Evolutionary conservation across 1,140 invertebrate species (phyloP).

Genomic region (Drosophila setifemur): DNA sequence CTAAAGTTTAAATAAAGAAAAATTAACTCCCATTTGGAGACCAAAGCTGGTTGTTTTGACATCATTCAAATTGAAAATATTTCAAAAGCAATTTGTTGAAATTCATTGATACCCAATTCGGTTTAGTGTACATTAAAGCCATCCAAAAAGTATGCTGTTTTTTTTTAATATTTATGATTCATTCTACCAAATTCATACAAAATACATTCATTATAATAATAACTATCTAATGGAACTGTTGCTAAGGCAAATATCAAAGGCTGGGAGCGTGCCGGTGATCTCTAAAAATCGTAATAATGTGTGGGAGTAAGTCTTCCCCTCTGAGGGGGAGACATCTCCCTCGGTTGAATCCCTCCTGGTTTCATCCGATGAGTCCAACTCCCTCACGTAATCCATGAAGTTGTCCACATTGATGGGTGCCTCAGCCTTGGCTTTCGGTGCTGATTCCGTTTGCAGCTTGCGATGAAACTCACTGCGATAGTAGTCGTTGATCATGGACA

Average conservation of each 20-base stretch:
- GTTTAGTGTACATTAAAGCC: background rate
- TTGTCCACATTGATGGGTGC: slow-evolving; percentile 60
- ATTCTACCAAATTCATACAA: slow-evolving; percentile 31
- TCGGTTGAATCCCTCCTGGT: background rate
- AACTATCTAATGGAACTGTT: slow-evolving; percentile 38
- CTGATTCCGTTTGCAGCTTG: slow-evolving; percentile 42
- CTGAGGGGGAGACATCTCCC: background rate
- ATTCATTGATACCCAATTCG: background rate
- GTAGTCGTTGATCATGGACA: slow-evolving; percentile 81
- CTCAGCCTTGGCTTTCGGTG: slow-evolving; percentile 17
- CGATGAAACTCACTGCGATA: slow-evolving; percentile 77
- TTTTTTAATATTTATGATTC: background rate
- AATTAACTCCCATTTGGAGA: slow-evolving; percentile 19
- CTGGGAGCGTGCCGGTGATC: slow-evolving; percentile 38
- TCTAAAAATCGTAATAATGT: slow-evolving; percentile 40
- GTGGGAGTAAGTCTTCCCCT: background rate
- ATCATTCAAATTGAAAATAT: too few species aligned
- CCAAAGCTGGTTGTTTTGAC: too few species aligned
- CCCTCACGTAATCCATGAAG: slow-evolving; percentile 71
- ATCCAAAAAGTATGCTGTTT: slow-evolving; percentile 13
- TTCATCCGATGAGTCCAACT: slow-evolving; percentile 37
- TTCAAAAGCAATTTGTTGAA: background rate
- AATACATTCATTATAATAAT: background rate
- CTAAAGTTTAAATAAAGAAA: slow-evolving; percentile 59
- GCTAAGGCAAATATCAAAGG: slow-evolving; percentile 26